These are phyloP conservation scores for Drosophila willistoni DNA, from an alignment of 1,140 invertebrate species.

Conservation along the genomic window DNA sequence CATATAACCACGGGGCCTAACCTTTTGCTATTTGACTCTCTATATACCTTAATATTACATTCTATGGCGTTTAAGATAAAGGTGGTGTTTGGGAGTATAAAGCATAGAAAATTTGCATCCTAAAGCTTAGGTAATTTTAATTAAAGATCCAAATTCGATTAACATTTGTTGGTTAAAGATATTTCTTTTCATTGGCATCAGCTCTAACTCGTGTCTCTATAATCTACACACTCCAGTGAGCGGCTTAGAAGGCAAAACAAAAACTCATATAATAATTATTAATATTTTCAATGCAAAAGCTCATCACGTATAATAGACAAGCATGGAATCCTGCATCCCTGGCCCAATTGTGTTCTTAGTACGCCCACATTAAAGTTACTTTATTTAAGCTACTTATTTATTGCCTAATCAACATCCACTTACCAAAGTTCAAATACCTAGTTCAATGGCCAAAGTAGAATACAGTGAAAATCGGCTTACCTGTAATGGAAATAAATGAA, in stretches of 20 bases:
- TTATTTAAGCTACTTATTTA: conserved; percentile 52
- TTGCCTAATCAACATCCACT: conserved; percentile 32
- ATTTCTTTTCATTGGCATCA: too few species aligned
- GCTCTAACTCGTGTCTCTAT: too few species aligned
- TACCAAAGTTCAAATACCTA: conserved; percentile 36
- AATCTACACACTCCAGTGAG: too few species aligned
- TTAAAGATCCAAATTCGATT: too few species aligned
- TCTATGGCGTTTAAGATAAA: too few species aligned
- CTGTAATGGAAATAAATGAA: conserved; percentile 61
- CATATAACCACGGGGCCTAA: too few species aligned
- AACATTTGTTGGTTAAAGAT: too few species aligned
- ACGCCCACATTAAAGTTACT: background rate
- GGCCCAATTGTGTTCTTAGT: background rate
- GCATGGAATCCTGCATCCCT: background rate
- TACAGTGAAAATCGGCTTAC: conserved; percentile 66
- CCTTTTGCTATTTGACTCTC: too few species aligned
- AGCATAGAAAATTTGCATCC: too few species aligned
- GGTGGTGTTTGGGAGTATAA: too few species aligned
- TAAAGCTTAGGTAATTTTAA: too few species aligned
- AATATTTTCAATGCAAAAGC: background rate
- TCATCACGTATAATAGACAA: background rate
- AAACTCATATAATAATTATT: background rate
- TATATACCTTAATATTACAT: too few species aligned
- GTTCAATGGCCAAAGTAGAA: conserved; percentile 37
- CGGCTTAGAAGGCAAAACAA: background rate